These are phyloP conservation scores for Baryphthengus martii DNA, from an alignment of 2,113 vertebrate species.

Conservation along the genomic window DNA sequence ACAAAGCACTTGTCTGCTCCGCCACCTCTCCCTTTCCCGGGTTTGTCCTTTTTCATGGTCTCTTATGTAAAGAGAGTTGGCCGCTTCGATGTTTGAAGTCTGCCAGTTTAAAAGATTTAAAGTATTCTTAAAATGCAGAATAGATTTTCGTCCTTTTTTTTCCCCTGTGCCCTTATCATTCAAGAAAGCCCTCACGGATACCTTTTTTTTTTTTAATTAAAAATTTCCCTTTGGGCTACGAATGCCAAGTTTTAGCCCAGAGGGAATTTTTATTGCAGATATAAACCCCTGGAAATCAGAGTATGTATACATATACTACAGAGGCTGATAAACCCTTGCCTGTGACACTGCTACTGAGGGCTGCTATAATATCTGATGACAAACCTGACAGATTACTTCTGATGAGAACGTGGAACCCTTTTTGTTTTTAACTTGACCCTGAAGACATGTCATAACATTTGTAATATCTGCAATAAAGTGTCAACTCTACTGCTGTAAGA, in stretches of 20 bases:
- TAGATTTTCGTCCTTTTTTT: neutral
- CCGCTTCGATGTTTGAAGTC: conserved; percentile 48
- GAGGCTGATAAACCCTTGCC: conserved; percentile 49
- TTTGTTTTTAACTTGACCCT: conserved; percentile 75
- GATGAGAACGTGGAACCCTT: conserved; percentile 58
- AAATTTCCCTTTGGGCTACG: conserved; percentile 45
- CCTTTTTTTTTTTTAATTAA: conserved; percentile 30
- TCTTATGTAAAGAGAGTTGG: conserved; percentile 34
- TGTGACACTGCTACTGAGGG: conserved; percentile 58
- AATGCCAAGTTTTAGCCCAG: conserved; percentile 58
- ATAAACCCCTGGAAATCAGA: conserved; percentile 66
- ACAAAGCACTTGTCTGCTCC: conserved; percentile 56
- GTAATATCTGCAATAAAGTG: conserved; percentile 71
- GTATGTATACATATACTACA: conserved; percentile 9
- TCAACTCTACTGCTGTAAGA: conserved; percentile 46
- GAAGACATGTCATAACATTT: conserved; percentile 74
- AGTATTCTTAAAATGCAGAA: conserved; percentile 42
- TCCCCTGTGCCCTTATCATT: neutral
- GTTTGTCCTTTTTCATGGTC: conserved; percentile 37
- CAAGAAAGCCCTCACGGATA: conserved; percentile 31
- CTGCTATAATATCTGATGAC: conserved; percentile 64
- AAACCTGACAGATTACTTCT: conserved; percentile 72
- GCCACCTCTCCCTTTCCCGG: conserved; percentile 30
- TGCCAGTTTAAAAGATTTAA: conserved; percentile 43
- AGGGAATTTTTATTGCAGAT: conserved; percentile 60